Base-by-base conservation (phyloP, 2,113 vertebrate species). In the Benthochromis sp. region DNA sequence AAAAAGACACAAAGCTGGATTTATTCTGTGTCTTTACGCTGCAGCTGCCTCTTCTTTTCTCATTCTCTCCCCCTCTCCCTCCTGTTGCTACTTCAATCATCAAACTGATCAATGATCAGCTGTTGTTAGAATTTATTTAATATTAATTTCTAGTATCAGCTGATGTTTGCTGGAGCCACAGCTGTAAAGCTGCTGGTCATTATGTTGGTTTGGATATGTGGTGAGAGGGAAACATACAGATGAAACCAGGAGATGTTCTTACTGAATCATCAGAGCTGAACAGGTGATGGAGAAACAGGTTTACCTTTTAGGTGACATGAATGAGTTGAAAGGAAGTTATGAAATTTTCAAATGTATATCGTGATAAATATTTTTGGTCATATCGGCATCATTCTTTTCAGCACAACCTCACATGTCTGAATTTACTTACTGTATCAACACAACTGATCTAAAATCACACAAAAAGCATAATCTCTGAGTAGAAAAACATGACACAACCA, bases 121-220 rank as follows among this genome's bases (percentile, higher is more conserved):
- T 53, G 50, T 54, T 54, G 52, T 54, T 21, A 54, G n/a, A 54
- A 54, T 54, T 21, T 7, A 54, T 54, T 54, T 12, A 54, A 54
- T 21, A 54, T 54, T 54, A 54, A 4, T 54, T 54, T 54, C 52
- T 54, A 21, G 52, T 54, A 54, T 54, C 52, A 54, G 52, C 52
- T 21, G 52, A 54, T 7, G 52, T 54, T 54, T 54, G n/a, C 52
- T 54, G 10, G 5, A 54, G 52, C 52, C n/a, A 54, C 10, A 21
- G n/a, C 52, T 0, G n/a, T 21, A 10, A 9, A 53, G 52, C 52
- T 54, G 5, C 52, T 54, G 1, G 52, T 21, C 52, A 4, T 54
- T 0, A 54, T 54, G 0, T 54, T 1, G 10, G 1, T 54, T 54
- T 54, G 52, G 52, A 7, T 54, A 12, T 54, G 9, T 21, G 1